phyloP scores from a whole-genome alignment of 1,140 invertebrate genomes.

The Delia radicum region DNA sequence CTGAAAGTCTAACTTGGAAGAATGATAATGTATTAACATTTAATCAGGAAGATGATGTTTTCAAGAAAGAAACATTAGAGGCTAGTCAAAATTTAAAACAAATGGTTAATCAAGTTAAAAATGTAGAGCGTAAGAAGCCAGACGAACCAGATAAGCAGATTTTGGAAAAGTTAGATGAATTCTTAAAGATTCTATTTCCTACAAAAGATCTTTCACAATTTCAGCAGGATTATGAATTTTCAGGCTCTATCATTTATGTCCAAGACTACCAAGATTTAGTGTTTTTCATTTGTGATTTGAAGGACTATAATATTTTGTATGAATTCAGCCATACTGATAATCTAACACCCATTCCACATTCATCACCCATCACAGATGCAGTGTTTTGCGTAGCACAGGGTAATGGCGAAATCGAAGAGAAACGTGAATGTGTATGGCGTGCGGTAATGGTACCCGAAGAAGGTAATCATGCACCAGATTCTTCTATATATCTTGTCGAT shows the following conservation, averaged over 20 bases:
- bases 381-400: conserved; percentile 20
- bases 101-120: not conserved
- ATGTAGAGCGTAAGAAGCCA: not conserved
- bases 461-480: not conserved
- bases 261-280: not conserved
- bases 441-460: not conserved
- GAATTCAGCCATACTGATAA: conserved; percentile 19
- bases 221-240: not conserved
- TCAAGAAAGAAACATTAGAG: not conserved
- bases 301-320: conserved; percentile 6
- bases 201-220: not conserved
- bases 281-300: conserved; percentile 25
- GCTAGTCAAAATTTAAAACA: not conserved
- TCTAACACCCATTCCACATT: not conserved
- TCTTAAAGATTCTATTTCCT: conserved; percentile 9
- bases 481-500: conserved; percentile 16
- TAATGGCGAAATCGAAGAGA: not conserved
- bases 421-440: conserved; percentile 1
- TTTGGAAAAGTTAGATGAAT: not conserved
- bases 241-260: conserved; percentile 8
- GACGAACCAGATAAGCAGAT: not conserved
- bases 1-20: not conserved
- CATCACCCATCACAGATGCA: not conserved
- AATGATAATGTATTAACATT: not conserved
- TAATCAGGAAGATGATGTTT: no score